Evolutionary conservation across 23 tunicate genomes (phyloP), one percentile per base, ranked within the genome.

Genomic region (Halocynthia roretzi): DNA sequence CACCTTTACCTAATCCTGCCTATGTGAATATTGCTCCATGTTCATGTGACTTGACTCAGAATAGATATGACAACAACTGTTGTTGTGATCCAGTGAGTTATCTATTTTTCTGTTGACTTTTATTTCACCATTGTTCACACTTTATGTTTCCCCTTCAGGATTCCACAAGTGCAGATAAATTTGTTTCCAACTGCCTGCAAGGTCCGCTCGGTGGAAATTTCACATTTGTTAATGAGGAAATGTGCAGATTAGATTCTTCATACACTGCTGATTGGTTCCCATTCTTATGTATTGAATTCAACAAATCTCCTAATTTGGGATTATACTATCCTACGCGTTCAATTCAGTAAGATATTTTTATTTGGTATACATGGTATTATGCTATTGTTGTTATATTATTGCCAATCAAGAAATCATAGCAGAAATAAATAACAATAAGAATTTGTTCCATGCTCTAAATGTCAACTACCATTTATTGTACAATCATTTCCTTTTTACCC

Each of bases 171-270:
- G 78, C 53, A 23, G 67, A 18, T 15, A 55, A 8, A 6, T 23
- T 7, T 15, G 53, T 68, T 11, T 85, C 72, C 50, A 62, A 84
- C 49, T 90, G 96, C 80, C 62, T 80, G 10, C 80, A 82, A 60
- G 96, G 96, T 20, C 23, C 80, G 51, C 83, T 78, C 76, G 96
- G 96, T 40, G 96, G 96, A 15, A 61, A 90, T 53, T 90, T 81
- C 67, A 53, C 76, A 0, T 53, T 49, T 19, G 85, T 80, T 52
- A 65, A 80, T 19, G 62, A 53, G 9, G 61, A 76, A 51, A 31
- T 80, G 9, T 90, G 96, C 55, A 65, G 56, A 51, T 63, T 76
- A 10, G 76, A 70, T 8, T 76, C 56, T 18, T 75, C 23, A 56
- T 14, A 67, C 58, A 60, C 71, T 7, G 83, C 89, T 0, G 96